Evolutionary conservation across 2,113 vertebrate species (phyloP).

Genomic region (Aphelocoma coerulescens): DNA sequence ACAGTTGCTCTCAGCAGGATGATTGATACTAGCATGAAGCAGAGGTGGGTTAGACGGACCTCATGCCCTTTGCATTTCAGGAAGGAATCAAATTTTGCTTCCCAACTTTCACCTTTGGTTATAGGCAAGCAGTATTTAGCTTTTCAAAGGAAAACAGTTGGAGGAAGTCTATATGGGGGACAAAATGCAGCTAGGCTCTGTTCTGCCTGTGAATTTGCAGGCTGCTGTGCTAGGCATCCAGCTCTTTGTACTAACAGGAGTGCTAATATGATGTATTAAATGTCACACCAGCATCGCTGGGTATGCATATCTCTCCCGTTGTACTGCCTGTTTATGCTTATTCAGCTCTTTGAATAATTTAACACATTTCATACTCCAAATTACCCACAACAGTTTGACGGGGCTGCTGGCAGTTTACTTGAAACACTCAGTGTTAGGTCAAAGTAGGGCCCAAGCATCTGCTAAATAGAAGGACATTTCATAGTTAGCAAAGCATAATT

Average conservation of each 20-base stretch:
- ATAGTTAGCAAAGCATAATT: slow-evolving; percentile 76
- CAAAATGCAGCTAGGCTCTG: background rate
- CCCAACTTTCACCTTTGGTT: slow-evolving; percentile 5
- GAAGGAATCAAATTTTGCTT: background rate
- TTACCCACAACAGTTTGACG: slow-evolving; percentile 85
- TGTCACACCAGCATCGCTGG: slow-evolving; percentile 84
- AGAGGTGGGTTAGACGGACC: background rate
- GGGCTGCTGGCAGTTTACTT: slow-evolving; percentile 81
- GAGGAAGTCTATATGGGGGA: background rate
- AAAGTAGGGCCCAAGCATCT: slow-evolving; percentile 76
- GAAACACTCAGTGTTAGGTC: slow-evolving; percentile 80
- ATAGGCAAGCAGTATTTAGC: background rate
- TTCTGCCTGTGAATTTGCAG: slow-evolving; percentile 5
- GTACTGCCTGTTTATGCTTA: slow-evolving; percentile 87
- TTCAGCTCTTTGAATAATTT: slow-evolving; percentile 94
- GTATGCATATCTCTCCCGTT: slow-evolving; percentile 75
- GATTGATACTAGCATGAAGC: background rate
- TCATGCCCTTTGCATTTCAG: background rate
- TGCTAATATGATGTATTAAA: slow-evolving; percentile 89
- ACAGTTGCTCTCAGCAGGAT: background rate
- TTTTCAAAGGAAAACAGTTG: background rate
- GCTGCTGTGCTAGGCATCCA: slow-evolving; percentile 55
- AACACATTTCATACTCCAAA: slow-evolving; percentile 90
- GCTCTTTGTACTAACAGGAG: slow-evolving; percentile 78
- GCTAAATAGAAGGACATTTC: slow-evolving; percentile 77